Base-by-base conservation (phyloP, 2,888 invertebrate genomes). In the Scotopteryx bipunctaria region DNA sequence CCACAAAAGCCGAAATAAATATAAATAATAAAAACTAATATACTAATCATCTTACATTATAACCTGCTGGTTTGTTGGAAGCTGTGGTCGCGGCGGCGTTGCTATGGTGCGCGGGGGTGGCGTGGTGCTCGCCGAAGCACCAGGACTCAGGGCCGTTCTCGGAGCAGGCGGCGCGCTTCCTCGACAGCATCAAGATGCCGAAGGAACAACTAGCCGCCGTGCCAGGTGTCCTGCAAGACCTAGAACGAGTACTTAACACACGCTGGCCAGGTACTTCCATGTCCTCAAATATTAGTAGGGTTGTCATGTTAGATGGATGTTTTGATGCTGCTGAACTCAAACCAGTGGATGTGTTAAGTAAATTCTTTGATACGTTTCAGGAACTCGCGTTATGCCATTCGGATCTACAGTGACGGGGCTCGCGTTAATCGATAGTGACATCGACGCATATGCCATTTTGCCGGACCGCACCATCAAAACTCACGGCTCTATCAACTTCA, bases 251-350 rank as follows among this genome's bases (percentile, higher is more conserved):
- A 2, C 38, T 50, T 3, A 17, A 17, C 37, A 50, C 25, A 0
- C 29, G 19, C 3, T 50, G 50, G 50, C 50, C 43, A 37, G 50
- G 43, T 44, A 23, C n/a, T n/a, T n/a, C n/a, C n/a, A n/a, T n/a
- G n/a, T n/a, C n/a, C n/a, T n/a, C n/a, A n/a, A n/a, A n/a, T n/a
- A n/a, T n/a, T n/a, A n/a, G n/a, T n/a, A n/a, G n/a, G n/a, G n/a
- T n/a, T n/a, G n/a, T n/a, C n/a, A n/a, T n/a, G n/a, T n/a, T n/a
- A n/a, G n/a, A n/a, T n/a, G n/a, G n/a, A n/a, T n/a, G n/a, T n/a
- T n/a, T n/a, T n/a, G n/a, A n/a, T n/a, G n/a, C n/a, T n/a, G n/a
- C n/a, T n/a, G n/a, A n/a, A n/a, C n/a, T n/a, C n/a, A n/a, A n/a
- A n/a, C n/a, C n/a, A n/a, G n/a, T n/a, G n/a, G n/a, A n/a, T 0